Evolutionary conservation across 2,797 vertebrate genomes (phyloP).

Genomic region (Typhlichthys subterraneus): DNA sequence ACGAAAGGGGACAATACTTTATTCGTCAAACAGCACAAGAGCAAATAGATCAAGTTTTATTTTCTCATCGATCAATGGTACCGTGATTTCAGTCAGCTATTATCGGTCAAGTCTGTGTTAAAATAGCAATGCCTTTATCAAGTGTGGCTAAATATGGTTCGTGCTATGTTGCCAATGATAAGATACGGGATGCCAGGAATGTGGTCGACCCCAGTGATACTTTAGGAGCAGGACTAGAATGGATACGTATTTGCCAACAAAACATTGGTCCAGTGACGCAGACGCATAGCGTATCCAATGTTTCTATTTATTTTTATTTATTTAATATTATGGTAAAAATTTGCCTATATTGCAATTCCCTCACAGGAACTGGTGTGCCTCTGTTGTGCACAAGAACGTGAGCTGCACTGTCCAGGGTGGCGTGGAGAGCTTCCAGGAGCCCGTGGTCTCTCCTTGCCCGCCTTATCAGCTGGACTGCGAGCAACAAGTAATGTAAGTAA

Average conservation of each 20-base stretch:
- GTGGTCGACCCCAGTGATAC: slow-evolving; percentile 1
- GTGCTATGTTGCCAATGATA: slow-evolving; percentile 42
- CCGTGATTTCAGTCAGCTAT: too few relatives aligned
- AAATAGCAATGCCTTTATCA: slow-evolving; percentile 37
- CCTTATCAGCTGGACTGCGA: slow-evolving; percentile 85
- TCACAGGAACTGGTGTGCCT: slow-evolving; percentile 95
- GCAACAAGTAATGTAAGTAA: slow-evolving; percentile 87
- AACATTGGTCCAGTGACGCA: too few relatives aligned
- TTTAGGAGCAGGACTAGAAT: too few relatives aligned
- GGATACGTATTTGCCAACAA: too few relatives aligned
- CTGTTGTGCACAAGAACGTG: slow-evolving; percentile 92
- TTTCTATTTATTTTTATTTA: too few relatives aligned
- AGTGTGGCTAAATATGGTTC: slow-evolving; percentile 42
- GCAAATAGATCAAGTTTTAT: slow-evolving; percentile 16
- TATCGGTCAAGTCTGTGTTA: background rate
- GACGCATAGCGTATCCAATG: too few relatives aligned
- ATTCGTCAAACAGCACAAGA: background rate
- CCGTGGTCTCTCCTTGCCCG: slow-evolving; percentile 83
- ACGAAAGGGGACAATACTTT: background rate
- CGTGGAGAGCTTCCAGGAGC: slow-evolving; percentile 87
- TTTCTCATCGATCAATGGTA: slow-evolving; percentile 6
- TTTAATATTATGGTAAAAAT: too few relatives aligned
- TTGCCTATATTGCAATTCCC: background rate
- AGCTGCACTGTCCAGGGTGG: slow-evolving; percentile 92
- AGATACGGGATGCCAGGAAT: slow-evolving; percentile 49